Base-by-base conservation (phyloP, 2,888 invertebrate genomes). In the Orgyia antiqua region DNA sequence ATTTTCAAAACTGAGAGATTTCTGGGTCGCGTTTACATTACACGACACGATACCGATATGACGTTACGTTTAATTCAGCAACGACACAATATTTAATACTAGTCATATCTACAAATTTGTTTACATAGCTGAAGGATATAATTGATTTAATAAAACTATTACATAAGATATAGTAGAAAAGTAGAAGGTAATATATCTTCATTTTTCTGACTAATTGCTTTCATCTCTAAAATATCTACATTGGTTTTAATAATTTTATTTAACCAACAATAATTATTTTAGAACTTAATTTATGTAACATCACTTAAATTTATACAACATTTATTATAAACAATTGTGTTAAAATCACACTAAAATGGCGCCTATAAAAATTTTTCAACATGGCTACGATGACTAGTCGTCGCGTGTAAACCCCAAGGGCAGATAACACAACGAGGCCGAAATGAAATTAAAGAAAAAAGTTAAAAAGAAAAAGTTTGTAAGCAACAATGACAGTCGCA, bases 401-500 rank as follows among this genome's bases (percentile, higher is more conserved):
- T 53, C 44, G 39, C 45, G 46, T 50, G 51, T 51, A 48, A 56
- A 46, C 51, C 43, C 48, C 52, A 48, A 46, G 48, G 51, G 39
- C 55, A 59, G 61, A 70, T 70, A 71, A 70, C 69, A 68, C 58
- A 33, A 31, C 39, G 40, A 60, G 57, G 52, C 62, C 58, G 60
- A 75, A 78, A 80, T 74, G 72, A 78, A 82, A 80, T 78, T 74
- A 74, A 74, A 79, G 67, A 65, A 70, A 71, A 75, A 59, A 62
- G 55, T 39, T 52, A 62, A 62, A 57, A 63, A 63, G 58, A 59
- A 68, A 70, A 78, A 73, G 63, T 74, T 71, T 53, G 50, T 50
- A 41, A 57, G 69, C 70, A 73, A 80, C 79, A 84, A 77, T 76
- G 74, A 65, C 61, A 59, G 58, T 60, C 57, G 67, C 74, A 78